These are phyloP conservation scores for Endomychus coccineus DNA, from an alignment of 2,888 invertebrate genomes.

Conservation along the genomic window DNA sequence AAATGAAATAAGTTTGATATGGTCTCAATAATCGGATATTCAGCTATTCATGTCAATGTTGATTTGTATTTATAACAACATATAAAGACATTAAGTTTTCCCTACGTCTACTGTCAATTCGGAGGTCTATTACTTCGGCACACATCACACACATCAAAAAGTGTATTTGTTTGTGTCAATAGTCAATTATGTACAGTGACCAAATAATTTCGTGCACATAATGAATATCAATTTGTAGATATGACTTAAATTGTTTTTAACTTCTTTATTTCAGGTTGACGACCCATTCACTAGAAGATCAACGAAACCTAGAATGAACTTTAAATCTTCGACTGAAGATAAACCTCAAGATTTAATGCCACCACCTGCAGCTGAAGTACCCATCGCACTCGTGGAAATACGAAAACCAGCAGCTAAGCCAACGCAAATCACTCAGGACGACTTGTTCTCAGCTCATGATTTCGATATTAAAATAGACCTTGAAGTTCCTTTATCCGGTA, in stretches of 20 bases:
- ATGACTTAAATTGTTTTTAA: neutral
- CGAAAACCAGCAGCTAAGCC: conserved; percentile 30
- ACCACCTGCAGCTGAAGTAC: conserved; percentile 41
- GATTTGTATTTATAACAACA: too few species aligned
- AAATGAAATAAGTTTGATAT: too few species aligned
- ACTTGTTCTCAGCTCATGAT: conserved; percentile 65
- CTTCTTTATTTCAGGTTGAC: conserved; percentile 50
- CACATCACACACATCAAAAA: too few species aligned
- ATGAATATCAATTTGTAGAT: too few species aligned
- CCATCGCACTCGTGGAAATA: conserved; percentile 29
- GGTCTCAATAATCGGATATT: too few species aligned
- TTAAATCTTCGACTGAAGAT: conserved; percentile 51
- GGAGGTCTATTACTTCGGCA: too few species aligned
- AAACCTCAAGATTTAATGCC: conserved; percentile 33
- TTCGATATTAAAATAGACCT: conserved; percentile 94
- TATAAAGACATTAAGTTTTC: too few species aligned
- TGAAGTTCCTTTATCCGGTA: conserved; percentile 74
- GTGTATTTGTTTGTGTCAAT: too few species aligned
- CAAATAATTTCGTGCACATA: too few species aligned
- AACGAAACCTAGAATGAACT: conserved; percentile 83
- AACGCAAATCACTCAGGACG: conserved; percentile 45
- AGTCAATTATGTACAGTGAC: too few species aligned
- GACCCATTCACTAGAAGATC: conserved; percentile 88
- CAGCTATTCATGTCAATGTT: too few species aligned
- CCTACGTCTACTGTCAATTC: too few species aligned